Base-by-base conservation (phyloP, 1,140 invertebrate genomes). In the Cheumatopsyche charites region DNA sequence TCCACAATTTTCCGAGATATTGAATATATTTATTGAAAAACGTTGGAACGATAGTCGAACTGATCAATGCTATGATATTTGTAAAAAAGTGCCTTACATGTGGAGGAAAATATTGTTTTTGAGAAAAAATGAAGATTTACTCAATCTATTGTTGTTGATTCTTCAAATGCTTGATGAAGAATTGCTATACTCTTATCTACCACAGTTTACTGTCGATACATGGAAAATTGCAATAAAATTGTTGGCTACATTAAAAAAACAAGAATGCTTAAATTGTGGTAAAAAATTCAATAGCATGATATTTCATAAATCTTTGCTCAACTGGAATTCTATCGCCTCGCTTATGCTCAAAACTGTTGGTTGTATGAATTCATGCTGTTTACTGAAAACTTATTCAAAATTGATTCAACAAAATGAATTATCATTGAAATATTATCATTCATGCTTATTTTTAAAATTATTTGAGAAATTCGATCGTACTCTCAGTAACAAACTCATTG, bases 51-150 rank as follows among this genome's bases (percentile, higher is more conserved):
- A 76, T 66, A 79, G 81, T 49, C 81, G 80, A 0, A 80, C 78
- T 26, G 79, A 81, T 17, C 82, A 84, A 52, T 84, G 82, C 42
- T 85, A 84, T 61, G 83, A 84, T 66, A 78, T 88, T 25, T 88
- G 87, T 73, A 85, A 86, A 70, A 81, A 82, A 73, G 85, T 88
- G 81, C 87, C 87, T 41, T 87, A 84, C 73, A 82, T 88, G 76
- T 89, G 87, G 88, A 78, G 80, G 26, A 85, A 85, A 67, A 84
- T 85, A 62, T 77, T 85, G 12, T 81, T 83, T 65, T 76, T 85
- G 52, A 73, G 82, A 70, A 79, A 82, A 17, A 84, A 83, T 23
- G 83, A 85, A 73, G 83, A 85, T 72, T 78, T 85, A 15, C 55
- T 82, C 26, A 84, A 83, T 66, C 78, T 85, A 25, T 74, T 85